These are phyloP conservation scores for Acanthopagrus latus DNA, from an alignment of 2,797 vertebrate genomes.

Conservation along the genomic window DNA sequence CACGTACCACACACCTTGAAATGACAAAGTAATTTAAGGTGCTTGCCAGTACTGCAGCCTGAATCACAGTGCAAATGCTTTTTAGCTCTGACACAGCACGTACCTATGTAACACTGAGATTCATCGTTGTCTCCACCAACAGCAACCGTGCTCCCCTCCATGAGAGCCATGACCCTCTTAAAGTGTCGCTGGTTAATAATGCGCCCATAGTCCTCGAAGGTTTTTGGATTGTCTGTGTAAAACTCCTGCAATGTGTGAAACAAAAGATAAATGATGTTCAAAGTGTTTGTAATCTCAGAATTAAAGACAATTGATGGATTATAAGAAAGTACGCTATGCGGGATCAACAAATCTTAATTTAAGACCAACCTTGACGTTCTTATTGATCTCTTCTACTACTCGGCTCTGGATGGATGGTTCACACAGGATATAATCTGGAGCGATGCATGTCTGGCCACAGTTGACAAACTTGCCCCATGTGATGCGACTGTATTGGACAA, in stretches of 20 bases:
- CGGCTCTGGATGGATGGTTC: slow-evolving; percentile 87
- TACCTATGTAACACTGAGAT: slow-evolving; percentile 88
- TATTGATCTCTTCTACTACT: slow-evolving; percentile 88
- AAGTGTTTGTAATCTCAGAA: not conserved
- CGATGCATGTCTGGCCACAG: slow-evolving; percentile 95
- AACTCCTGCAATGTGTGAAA: slow-evolving; percentile 86
- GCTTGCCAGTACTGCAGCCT: not conserved
- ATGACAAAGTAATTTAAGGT: not conserved
- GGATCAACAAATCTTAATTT: not conserved
- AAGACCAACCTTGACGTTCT: slow-evolving; percentile 82
- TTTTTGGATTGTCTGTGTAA: slow-evolving; percentile 90
- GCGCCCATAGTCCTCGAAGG: slow-evolving; percentile 89
- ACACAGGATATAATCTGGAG: slow-evolving; percentile 95
- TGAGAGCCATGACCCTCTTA: slow-evolving; percentile 83
- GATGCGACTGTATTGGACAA: slow-evolving; percentile 87
- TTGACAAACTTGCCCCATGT: slow-evolving; percentile 94
- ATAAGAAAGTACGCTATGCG: too few species aligned
- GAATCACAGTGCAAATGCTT: not conserved
- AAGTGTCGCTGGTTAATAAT: slow-evolving; percentile 91
- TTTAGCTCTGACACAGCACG: not conserved
- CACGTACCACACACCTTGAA: too few species aligned
- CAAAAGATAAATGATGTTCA: not conserved
- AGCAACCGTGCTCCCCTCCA: slow-evolving; percentile 88
- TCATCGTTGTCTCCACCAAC: slow-evolving; percentile 89
- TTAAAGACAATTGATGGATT: not conserved